Base-by-base conservation (phyloP, 2,797 vertebrate genomes). In the Acanthornis magna region DNA sequence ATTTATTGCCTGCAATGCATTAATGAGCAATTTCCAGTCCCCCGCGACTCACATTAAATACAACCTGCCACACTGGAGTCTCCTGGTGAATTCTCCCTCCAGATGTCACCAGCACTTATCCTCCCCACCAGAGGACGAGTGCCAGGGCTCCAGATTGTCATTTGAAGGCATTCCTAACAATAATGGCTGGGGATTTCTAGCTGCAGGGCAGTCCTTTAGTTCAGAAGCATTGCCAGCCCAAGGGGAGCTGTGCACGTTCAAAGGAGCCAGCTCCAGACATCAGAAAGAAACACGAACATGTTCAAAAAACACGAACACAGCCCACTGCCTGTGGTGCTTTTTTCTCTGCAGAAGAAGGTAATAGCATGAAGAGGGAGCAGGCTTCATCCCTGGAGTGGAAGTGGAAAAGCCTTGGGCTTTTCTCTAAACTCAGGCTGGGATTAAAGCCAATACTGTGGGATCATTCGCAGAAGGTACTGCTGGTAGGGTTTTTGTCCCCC, bases 71-170 rank as follows among this genome's bases (percentile, higher is more conserved):
- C 72, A 42, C 6, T 54, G 47, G 61, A 73, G 67, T 82, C 83
- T 89, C 71, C 55, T 11, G 26, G 73, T 45, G 67, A 94, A 87
- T 90, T 82, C 80, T 90, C 71, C 55, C 78, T 96, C 93, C 96
- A 97, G 91, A 96, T 94, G 93, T 91, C 96, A 93, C 94, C 23
- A 2, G 70, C 89, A 86, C n/a, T 93, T 88, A 73, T 63, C 51
- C 58, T 70, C 36, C 79, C 73, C 21, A 9, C 27, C 0, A 6
- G 20, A 84, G 94, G 77, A 86, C 0, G 0, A 8, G 54, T 93
- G 85, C 96, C 94, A 92, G 65, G 63, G 53, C 86, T 89, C 88
- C 96, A 96, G 96, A 95, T 79, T 96, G 96, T 82, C 65, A 48
- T 89, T 95, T 91, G 78, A 95, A 95, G 93, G 83, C 60, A 90